A percentile compares a stretch with the other conserved stretches of the same genome.
Evolutionary conservation across 2,797 vertebrate genomes (phyloP).

Genomic region (Eutrigla gurnardus): DNA sequence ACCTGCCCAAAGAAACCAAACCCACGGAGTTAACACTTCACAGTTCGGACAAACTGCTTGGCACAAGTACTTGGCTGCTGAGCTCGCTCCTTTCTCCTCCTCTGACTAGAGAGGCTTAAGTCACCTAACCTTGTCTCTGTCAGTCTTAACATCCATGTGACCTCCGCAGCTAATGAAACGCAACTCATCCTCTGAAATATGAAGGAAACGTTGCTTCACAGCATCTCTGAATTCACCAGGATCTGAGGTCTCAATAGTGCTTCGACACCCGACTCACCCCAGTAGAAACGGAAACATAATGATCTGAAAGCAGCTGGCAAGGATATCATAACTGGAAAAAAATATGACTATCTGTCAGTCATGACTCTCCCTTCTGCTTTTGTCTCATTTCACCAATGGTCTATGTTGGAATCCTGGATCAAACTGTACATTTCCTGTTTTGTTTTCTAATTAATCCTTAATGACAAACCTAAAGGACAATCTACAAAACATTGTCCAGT

Average conservation of each 20-base stretch:
- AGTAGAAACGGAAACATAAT: conserved; percentile 8
- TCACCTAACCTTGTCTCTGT: conserved; percentile 16
- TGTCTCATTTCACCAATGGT: conserved; percentile 1
- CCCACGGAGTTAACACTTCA: conserved; percentile 36
- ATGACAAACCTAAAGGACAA: conserved; percentile 2
- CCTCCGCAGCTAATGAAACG: conserved; percentile 28
- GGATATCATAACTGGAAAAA: conserved; percentile 27
- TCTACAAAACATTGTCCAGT: background rate
- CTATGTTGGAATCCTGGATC: conserved; percentile 11
- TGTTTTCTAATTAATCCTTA: background rate
- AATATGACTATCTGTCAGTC: background rate
- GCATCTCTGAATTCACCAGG: conserved; percentile 19
- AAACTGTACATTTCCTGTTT: background rate
- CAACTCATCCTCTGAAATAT: conserved; percentile 30
- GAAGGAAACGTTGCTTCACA: conserved; percentile 37
- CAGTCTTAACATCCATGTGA: conserved; percentile 13
- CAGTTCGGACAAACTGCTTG: conserved; percentile 30
- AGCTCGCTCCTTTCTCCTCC: background rate
- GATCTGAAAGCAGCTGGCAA: conserved; percentile 38
- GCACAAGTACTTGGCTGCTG: conserved; percentile 23
- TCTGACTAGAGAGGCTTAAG: conserved; percentile 24
- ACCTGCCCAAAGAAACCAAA: conserved; percentile 36
- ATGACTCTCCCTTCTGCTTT: conserved; percentile 8
- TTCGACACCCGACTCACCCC: conserved; percentile 48
- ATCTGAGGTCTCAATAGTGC: conserved; percentile 32